Evolutionary conservation across 1,140 invertebrate genomes (phyloP), one percentile per base, ranked within the genome.

Genomic region (Acyrthosiphon pisum): DNA sequence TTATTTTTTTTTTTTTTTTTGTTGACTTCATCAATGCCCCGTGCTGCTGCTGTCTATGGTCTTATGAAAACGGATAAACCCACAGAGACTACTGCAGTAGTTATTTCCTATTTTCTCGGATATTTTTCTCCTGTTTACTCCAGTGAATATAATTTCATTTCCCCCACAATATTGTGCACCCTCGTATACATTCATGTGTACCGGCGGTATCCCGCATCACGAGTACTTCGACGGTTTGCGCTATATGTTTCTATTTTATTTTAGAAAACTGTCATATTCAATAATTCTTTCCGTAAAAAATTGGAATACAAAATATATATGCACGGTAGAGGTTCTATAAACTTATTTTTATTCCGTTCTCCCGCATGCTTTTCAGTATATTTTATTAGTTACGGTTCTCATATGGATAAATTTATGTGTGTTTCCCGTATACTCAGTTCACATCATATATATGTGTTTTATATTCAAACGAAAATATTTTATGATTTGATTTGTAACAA

Each of bases 71-170:
- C 76, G 76, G 20, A 83, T 37, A 76, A 76, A n/a, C 60, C 60
- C n/a, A 68, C 30, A 68, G 60, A 18, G 76, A 84, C 37, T 53
- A 89, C 41, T 9, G 9, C 8, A 46, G 84, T 86, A 48, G 48
- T 37, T 89, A 89, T 89, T 53, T 53, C 44, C 35, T 37, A 53
- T 89, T 89, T 53, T n/a, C 22, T 88, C 35, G 8, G 20, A 53
- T 88, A 23, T 35, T 88, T 88, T 88, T 23, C 35, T 20, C 18
- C 20, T 53, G 26, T 89, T 89, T 50, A 53, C 46, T 89, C 48
- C n/a, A 37, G 20, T 89, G 22, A 89, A 89, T 53, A 89, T 35
- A 53, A 89, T 53, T 53, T 89, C 0, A 89, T 89, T 89, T 89
- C 20, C 22, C 9, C 6, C 20, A 30, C 44, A n/a, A 30, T 46